A percentile compares a stretch with the other conserved stretches of the same genome.
Conservation (phyloP, 2,797 vertebrate species). For the Phataginus tricuspis region DNA sequence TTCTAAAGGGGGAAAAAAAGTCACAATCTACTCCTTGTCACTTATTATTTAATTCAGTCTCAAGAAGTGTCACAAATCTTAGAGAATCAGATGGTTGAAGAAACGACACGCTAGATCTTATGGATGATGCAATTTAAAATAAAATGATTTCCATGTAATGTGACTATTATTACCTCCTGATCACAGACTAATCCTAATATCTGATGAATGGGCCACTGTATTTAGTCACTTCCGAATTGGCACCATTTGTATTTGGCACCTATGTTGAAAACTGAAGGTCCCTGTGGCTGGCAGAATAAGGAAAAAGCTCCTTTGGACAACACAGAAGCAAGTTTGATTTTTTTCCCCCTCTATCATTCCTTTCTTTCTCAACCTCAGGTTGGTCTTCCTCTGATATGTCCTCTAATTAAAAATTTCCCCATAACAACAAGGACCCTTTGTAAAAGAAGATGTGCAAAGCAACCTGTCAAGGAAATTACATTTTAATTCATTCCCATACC, state of each 20-base stretch:
- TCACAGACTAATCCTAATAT: neutral
- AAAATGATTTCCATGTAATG: neutral
- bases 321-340: neutral
- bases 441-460: neutral
- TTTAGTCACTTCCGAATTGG: neutral
- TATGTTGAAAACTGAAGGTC: neutral
- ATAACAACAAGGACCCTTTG: neutral
- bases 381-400: neutral
- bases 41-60: neutral
- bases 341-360: fast-evolving
- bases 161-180: neutral
- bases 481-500: neutral
- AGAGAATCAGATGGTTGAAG: neutral
- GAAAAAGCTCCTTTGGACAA: neutral
- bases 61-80: neutral
- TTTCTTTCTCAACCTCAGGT: neutral
- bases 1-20: neutral
- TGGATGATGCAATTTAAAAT: neutral
- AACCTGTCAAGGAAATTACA: neutral
- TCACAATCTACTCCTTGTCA: neutral
- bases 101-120: neutral
- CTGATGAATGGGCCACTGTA: neutral
- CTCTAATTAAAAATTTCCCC: neutral
- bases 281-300: neutral
- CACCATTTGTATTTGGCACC: neutral